A percentile compares a stretch with the other conserved stretches of the same genome.
These are phyloP conservation scores for Chironomus tentans DNA, from an alignment of 2,888 invertebrate genomes.

Conservation along the genomic window DNA sequence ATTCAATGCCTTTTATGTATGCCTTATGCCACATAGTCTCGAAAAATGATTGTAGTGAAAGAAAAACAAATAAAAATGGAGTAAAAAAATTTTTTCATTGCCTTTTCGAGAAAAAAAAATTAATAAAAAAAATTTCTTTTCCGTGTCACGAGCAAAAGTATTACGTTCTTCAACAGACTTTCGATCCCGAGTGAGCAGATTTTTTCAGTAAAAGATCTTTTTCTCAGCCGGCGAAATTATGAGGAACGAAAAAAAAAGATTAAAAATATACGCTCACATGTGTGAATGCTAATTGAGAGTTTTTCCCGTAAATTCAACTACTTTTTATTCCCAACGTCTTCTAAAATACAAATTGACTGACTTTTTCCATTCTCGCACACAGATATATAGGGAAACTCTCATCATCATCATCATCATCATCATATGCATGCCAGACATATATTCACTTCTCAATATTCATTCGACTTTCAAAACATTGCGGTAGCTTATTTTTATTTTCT, in stretches of 20 bases:
- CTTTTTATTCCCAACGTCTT: neutral
- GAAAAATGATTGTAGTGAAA: no score
- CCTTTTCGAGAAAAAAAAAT: neutral
- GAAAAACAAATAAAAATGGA: no score
- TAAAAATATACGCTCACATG: neutral
- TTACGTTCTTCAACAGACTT: slow-evolving; percentile 27
- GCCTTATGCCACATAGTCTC: no score
- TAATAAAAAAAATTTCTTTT: neutral
- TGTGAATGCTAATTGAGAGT: no score
- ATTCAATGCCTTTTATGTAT: no score
- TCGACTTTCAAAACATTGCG: no score
- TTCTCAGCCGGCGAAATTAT: slow-evolving; percentile 25
- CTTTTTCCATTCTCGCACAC: neutral
- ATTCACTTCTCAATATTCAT: neutral
- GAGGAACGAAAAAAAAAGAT: slow-evolving; percentile 1
- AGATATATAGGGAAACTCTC: neutral
- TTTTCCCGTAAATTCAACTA: neutral
- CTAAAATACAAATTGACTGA: no score
- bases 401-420: no score
- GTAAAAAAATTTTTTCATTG: neutral
- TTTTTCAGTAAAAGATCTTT: neutral
- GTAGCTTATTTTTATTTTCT: no score
- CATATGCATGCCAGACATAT: neutral
- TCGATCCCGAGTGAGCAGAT: slow-evolving; percentile 22
- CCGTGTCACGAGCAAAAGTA: slow-evolving; percentile 17